phyloP scores from a whole-genome alignment of 2,888 invertebrate species.

The Hymenopus coronatus region DNA sequence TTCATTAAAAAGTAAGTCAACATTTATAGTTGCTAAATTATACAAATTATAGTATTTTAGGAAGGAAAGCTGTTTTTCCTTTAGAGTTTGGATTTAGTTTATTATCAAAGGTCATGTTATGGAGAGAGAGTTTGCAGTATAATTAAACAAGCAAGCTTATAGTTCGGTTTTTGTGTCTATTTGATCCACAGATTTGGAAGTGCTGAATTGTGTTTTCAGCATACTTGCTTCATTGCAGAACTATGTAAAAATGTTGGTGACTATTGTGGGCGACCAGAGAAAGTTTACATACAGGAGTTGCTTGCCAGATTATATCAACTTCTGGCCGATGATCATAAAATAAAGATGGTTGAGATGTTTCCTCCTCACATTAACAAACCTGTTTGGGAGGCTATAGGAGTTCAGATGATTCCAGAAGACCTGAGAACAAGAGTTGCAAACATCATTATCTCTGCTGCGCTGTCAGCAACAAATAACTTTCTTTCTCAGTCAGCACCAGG shows the following conservation, averaged over 20 bases:
- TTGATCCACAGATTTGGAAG: slow-evolving; percentile 20
- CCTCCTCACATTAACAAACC: slow-evolving; percentile 4
- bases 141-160: neutral
- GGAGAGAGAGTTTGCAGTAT: no score
- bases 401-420: slow-evolving; percentile 20
- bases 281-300: slow-evolving; percentile 7
- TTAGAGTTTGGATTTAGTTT: no score
- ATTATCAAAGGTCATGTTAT: no score
- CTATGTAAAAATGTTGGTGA: neutral
- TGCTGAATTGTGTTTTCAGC: slow-evolving; percentile 30
- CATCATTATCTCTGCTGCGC: neutral
- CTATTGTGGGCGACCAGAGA: slow-evolving; percentile 20
- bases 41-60: no score
- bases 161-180: neutral
- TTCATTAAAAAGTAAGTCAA: no score
- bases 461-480: slow-evolving; percentile 5
- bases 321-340: slow-evolving; percentile 25
- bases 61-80: no score
- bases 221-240: slow-evolving; percentile 14
- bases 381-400: slow-evolving; percentile 25
- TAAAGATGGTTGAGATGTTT: slow-evolving; percentile 14
- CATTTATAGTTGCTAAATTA: no score
- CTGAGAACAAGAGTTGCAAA: neutral
- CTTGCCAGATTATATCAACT: slow-evolving; percentile 26
- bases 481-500: neutral